Base-by-base conservation (phyloP, 2,888 invertebrate species). In the Callinectes sapidus region DNA sequence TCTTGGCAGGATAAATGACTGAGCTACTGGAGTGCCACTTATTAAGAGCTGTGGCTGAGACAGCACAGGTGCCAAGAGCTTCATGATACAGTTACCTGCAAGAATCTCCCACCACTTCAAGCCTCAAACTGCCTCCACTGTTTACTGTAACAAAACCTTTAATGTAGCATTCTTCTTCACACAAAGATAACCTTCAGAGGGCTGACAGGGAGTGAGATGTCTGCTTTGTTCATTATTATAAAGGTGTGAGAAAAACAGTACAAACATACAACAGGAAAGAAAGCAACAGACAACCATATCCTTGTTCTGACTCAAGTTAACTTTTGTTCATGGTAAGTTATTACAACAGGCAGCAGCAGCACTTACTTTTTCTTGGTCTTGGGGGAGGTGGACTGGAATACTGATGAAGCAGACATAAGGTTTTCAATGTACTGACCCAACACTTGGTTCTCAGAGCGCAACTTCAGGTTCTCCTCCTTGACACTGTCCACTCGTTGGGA, bases 391-490 rank as follows among this genome's bases (percentile, higher is more conserved):
- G 95, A 94, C 92, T 95, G 95, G 90, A 95, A 95, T n/a, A 95
- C 95, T 28, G 94, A 94, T 2, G 94, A 94, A 8, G 95, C 95
- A 77, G 94, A 93, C 99, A 99, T 99, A 95, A 99, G 96, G 96
- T 99, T 99, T 96, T 99, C 99, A 95, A 99, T 99, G 95, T 99
- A 99, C 96, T 99, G 99, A 0, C 99, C 99, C 91, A 99, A 96
- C 18, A 99, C 99, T 96, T 99, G 99, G 96, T 99, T 99, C 96
- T 99, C 99, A 13, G 99, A 99, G 95, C 98, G 97, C 94, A 99
- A 96, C 96, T 99, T 99, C 81, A 99, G 96, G 96, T 99, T 99
- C 96, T 99, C 99, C 96, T 99, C 99, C 96, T 99, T 99, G 0
- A 99, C 99, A 88, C 98, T 98, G 95, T 99, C 99, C 48, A 99